Percentiles rank a stretch among this genome's conserved stretches.
phyloP scores from a whole-genome alignment of 2,888 invertebrate species.

The Petrophora chlorosata region DNA sequence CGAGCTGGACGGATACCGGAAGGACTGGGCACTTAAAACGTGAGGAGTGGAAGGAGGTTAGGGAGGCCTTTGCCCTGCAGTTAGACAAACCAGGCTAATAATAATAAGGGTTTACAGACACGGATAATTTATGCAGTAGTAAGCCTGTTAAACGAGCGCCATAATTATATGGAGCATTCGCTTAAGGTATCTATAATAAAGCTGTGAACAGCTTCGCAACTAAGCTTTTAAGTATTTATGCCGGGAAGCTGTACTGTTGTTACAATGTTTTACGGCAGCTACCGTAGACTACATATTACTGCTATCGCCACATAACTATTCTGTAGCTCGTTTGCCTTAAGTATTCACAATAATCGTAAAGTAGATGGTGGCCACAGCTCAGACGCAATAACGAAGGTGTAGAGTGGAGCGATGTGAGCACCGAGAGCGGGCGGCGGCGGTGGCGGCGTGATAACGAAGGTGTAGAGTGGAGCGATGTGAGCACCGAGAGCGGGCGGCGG shows the following conservation, averaged over 20 bases:
- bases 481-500: neutral
- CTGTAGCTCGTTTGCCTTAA: slow-evolving; percentile 8
- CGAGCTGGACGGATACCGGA: too few species aligned
- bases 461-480: neutral
- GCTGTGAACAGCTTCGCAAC: too few species aligned
- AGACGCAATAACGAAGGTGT: too few species aligned
- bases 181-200: too few species aligned
- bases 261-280: neutral
- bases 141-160: too few species aligned
- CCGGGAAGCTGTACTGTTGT: neutral
- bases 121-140: too few species aligned
- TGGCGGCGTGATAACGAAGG: neutral
- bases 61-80: too few species aligned
- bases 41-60: too few species aligned
- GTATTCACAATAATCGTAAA: slow-evolving; percentile 22
- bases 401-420: neutral
- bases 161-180: too few species aligned
- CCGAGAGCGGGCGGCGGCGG: neutral
- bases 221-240: neutral
- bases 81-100: too few species aligned
- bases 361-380: slow-evolving; percentile 1
- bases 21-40: too few species aligned
- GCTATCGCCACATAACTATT: neutral
- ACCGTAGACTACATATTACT: neutral
- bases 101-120: too few species aligned